Conservation (phyloP, 2,888 invertebrate genomes). For the Tenodera sinensis region DNA sequence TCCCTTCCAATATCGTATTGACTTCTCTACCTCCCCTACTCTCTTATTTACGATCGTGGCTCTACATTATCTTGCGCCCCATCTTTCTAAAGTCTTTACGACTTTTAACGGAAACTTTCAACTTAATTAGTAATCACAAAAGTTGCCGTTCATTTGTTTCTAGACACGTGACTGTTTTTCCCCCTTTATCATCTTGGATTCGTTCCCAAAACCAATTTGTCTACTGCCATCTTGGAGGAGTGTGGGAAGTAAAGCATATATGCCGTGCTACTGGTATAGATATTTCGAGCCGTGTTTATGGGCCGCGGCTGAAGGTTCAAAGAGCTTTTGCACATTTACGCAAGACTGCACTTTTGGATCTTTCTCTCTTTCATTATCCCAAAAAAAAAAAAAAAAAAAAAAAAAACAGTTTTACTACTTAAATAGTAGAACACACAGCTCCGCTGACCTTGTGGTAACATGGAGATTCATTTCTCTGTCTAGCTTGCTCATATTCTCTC, state of each 20-base stretch:
- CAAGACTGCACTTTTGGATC: too few species aligned
- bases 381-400: too few species aligned
- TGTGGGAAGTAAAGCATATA: background rate
- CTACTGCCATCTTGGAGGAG: background rate
- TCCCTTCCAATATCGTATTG: background rate
- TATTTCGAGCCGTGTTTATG: too few species aligned
- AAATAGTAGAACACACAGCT: too few species aligned
- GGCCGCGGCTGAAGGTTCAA: too few species aligned
- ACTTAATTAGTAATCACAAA: background rate
- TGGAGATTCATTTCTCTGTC: too few species aligned
- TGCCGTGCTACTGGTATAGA: background rate
- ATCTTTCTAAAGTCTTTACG: background rate
- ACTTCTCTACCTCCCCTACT: background rate
- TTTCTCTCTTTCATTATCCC: too few species aligned
- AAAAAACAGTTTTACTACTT: too few species aligned
- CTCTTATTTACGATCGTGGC: background rate
- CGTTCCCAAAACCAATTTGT: background rate
- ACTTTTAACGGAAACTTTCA: background rate
- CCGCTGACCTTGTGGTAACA: too few species aligned
- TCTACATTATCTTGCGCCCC: background rate
- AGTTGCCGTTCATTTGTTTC: background rate
- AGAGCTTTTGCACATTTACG: too few species aligned
- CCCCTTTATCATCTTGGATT: background rate
- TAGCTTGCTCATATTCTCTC: too few species aligned
- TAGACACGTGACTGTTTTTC: background rate